Percentiles rank a stretch among this genome's conserved stretches.
Conservation (phyloP, 2,797 vertebrate species). For the Acestrorhynchus altus region DNA sequence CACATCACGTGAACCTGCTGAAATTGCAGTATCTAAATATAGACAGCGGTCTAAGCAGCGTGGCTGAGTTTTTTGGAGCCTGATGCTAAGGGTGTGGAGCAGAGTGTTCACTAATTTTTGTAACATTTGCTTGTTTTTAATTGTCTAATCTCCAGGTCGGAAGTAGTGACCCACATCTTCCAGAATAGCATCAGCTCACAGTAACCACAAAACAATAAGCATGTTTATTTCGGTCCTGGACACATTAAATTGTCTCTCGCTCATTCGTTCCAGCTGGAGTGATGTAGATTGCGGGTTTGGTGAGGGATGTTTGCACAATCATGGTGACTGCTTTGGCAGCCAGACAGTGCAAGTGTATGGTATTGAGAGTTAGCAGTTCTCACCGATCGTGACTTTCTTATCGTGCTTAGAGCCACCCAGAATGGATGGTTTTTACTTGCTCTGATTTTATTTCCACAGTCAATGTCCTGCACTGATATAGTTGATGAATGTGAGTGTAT, state of each 20-base stretch:
- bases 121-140: slow-evolving; percentile 23
- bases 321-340: slow-evolving; percentile 40
- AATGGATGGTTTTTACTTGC: not conserved
- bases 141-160: slow-evolving; percentile 9
- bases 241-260: slow-evolving; percentile 1
- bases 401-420: not conserved
- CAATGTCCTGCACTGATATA: not conserved
- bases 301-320: slow-evolving; percentile 45
- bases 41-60: slow-evolving; percentile 44
- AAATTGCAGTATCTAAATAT: slow-evolving; percentile 62
- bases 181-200: slow-evolving; percentile 34
- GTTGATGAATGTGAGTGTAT: too few species aligned
- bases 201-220: slow-evolving; percentile 25
- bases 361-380: slow-evolving; percentile 26
- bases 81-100: not conserved
- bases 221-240: slow-evolving; percentile 29
- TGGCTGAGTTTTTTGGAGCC: slow-evolving; percentile 26
- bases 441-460: not conserved
- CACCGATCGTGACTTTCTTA: not conserved
- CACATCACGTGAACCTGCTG: slow-evolving; percentile 65
- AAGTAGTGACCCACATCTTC: slow-evolving; percentile 37
- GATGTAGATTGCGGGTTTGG: slow-evolving; percentile 24
- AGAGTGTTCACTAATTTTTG: slow-evolving; percentile 9
- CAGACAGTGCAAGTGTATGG: slow-evolving; percentile 35
- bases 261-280: slow-evolving; percentile 6